Evolutionary conservation across 2,888 invertebrate species (phyloP).

Genomic region (Drosophila percnosoma): DNA sequence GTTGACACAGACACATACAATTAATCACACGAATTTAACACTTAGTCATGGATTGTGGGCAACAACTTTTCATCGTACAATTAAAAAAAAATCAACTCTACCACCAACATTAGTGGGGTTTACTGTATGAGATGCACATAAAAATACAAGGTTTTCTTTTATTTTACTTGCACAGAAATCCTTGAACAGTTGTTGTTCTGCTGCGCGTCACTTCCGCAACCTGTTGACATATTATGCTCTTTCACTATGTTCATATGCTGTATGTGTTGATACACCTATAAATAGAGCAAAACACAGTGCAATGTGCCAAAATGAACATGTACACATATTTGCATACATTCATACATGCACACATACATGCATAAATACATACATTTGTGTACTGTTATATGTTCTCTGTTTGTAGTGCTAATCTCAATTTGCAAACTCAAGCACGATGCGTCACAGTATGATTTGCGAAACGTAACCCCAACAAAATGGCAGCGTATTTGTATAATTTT

Average conservation of each 20-base stretch:
- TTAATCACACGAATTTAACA: constrained; percentile 30
- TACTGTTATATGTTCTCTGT: neutral
- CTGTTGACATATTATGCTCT: constrained; percentile 68
- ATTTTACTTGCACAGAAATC: constrained; percentile 43
- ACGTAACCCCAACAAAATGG: constrained; percentile 29
- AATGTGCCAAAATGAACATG: constrained; percentile 67
- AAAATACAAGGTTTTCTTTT: constrained; percentile 3
- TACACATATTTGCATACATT: constrained; percentile 1
- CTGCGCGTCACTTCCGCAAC: constrained; percentile 64
- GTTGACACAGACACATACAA: constrained; percentile 51
- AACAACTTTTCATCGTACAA: constrained; percentile 10
- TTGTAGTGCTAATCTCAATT: constrained; percentile 22
- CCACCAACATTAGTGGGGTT: neutral
- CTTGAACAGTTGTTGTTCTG: constrained; percentile 23
- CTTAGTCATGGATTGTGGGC: constrained; percentile 27
- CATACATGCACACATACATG: neutral
- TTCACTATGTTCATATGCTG: constrained; percentile 31
- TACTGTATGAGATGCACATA: neutral
- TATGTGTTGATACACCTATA: constrained; percentile 45
- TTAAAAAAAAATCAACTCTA: neutral
- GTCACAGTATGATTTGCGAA: constrained; percentile 49
- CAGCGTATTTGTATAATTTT: constrained; percentile 27
- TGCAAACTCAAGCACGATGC: constrained; percentile 45
- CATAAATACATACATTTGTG: constrained; percentile 1
- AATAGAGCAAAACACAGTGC: constrained; percentile 68